These are phyloP conservation scores for Thera obeliscata DNA, from an alignment of 2,888 invertebrate genomes.

Conservation along the genomic window DNA sequence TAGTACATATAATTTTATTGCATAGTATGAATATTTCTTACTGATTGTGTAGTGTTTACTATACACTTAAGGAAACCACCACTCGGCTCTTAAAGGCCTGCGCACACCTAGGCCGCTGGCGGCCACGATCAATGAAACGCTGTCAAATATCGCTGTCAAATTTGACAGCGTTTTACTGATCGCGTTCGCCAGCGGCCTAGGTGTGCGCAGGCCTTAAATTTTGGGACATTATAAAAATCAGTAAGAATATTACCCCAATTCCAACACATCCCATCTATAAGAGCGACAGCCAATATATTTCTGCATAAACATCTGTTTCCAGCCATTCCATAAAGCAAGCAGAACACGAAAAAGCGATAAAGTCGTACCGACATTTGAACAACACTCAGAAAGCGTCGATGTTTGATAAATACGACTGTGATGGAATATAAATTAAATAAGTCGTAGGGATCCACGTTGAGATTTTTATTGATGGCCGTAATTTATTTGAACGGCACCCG, in stretches of 20 bases:
- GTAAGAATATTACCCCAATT: slow-evolving; percentile 29
- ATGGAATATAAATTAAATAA: slow-evolving; percentile 84
- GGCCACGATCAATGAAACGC: too few species aligned
- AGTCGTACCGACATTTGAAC: slow-evolving; percentile 41
- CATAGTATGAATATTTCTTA: too few species aligned
- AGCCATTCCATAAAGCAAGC: slow-evolving; percentile 41
- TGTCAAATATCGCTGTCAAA: too few species aligned
- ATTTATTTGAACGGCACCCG: slow-evolving; percentile 83
- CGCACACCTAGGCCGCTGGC: too few species aligned
- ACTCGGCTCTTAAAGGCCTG: too few species aligned
- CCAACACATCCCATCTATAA: slow-evolving; percentile 27
- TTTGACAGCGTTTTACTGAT: too few species aligned
- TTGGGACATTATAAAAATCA: slow-evolving; percentile 21
- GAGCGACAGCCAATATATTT: slow-evolving; percentile 40
- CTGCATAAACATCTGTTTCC: slow-evolving; percentile 43
- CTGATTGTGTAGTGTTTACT: too few species aligned
- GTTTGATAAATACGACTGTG: slow-evolving; percentile 78
- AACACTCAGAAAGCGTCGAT: slow-evolving; percentile 54
- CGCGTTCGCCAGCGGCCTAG: too few species aligned
- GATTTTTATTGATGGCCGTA: slow-evolving; percentile 83
- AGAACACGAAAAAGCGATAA: slow-evolving; percentile 46
- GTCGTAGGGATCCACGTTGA: slow-evolving; percentile 75
- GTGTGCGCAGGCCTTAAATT: too few species aligned
- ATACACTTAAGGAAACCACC: too few species aligned
- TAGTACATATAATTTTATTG: too few species aligned